Base-by-base conservation (phyloP, 2,888 invertebrate species). In the Autographa pulchrina region DNA sequence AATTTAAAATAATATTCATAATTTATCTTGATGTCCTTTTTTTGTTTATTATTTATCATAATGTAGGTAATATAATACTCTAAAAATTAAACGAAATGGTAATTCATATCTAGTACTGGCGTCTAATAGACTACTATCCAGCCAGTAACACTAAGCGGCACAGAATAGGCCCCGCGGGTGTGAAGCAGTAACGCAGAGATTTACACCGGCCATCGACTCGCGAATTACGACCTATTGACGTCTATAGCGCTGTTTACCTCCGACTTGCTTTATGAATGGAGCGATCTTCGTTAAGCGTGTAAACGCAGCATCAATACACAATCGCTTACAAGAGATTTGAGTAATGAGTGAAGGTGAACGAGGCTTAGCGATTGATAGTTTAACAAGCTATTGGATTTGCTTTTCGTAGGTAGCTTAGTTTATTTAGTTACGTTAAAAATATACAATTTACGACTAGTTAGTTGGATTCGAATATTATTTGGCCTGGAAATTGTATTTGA, bases 141-240 rank as follows among this genome's bases (percentile, higher is more conserved):
- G 61, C 56, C n/a, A 65, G 76, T 72, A 61, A 43, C 18, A 72
- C 35, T 62, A 67, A 87, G 84, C 81, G 78, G 65, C 77, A 69
- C 64, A 59, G 70, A 78, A 79, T 72, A 62, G 74, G 61, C 59
- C 83, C 80, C 84, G 64, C 67, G 74, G 74, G 77, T 72, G 72
- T 70, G 75, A 65, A 78, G 81, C 84, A 80, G 83, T 84, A 83
- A 80, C 71, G 66, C 61, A 20, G 77, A 83, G 88, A 89, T 89
- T 89, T 89, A 88, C 81, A 70, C 78, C 76, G 82, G 84, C 82
- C 82, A 83, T 80, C 77, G 63, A 54, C 61, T 69, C 59, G 48
- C 77, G 72, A 86, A 73, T 82, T 81, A 83, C 81, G 66, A 76
- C 73, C 81, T 82, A 82, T 85, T 74, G 81, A 78, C 77, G 85